Evolutionary conservation across 92 coral and sea anemone genomes (phyloP), one percentile per base, ranked within the genome.

Genomic region (Bergia puertoricense): DNA sequence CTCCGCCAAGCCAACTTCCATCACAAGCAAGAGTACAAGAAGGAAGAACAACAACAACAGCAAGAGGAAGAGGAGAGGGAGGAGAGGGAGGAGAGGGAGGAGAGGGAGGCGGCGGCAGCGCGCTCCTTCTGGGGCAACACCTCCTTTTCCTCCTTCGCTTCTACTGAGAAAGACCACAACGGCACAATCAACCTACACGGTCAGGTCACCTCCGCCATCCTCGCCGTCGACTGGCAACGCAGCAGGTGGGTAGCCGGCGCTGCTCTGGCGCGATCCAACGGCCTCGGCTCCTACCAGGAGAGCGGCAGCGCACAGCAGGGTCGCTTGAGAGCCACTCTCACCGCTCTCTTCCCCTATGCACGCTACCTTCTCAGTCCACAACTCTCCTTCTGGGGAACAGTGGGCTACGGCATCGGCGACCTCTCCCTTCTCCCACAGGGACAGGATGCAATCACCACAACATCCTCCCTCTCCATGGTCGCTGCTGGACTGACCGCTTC

Each of bases 221-320:
- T 67, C 73, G 73, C 73, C 73, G 73, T 67, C 73, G 73, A 67
- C 73, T 67, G 73, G 73, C 73, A 67, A 67, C 73, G 73, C 73
- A 23, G 16, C 73, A 67, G 73, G 73, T 67, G 73, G 73, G 73
- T 67, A 67, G 73, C 73, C 73, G 73, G 73, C 73, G 73, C 73
- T 67, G 73, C 73, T 30, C 73, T 67, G 73, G 73, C 73, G 16
- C 73, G 73, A 67, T 67, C 73, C 73, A 67, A 67, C 73, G 73
- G 73, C 73, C 73, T 67, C 73, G 73, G 73, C 73, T 67, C 73
- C 73, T 67, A 67, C 73, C 73, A 67, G 73, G 73, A 67, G 73
- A 67, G 73, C 73, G 73, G 73, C 73, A 67, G 73, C 73, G 73
- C 73, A 67, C 73, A 67, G 73, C 73, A 67, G 73, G 73, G 73